Percentiles rank a stretch among this genome's conserved stretches.
Evolutionary conservation across 2,113 vertebrate species (phyloP).

Genomic region (Anas platyrhynchos): DNA sequence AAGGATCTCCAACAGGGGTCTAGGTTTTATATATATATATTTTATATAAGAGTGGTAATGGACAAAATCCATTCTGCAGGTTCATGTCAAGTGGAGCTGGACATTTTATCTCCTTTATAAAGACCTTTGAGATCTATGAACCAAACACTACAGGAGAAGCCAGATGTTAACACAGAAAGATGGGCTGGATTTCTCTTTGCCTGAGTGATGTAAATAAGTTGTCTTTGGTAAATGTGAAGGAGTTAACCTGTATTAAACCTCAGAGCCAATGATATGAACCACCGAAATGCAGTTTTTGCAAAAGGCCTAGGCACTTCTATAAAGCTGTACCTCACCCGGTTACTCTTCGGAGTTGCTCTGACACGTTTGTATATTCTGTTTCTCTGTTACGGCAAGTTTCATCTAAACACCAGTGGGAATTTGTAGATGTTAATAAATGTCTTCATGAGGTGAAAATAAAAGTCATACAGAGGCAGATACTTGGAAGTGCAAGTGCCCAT

Average conservation of each 20-base stretch:
- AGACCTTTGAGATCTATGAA: neutral
- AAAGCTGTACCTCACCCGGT: neutral
- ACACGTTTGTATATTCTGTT: neutral
- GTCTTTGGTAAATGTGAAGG: neutral
- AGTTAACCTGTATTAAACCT: neutral
- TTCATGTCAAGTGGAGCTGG: neutral
- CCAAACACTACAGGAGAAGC: neutral
- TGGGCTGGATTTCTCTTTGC: neutral
- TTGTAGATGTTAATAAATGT: neutral
- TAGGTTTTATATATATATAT: neutral
- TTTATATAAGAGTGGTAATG: neutral
- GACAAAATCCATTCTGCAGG: neutral
- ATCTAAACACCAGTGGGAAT: neutral
- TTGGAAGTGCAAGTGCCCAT: neutral
- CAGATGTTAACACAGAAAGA: neutral
- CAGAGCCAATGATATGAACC: accelerated
- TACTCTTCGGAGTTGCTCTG: neutral
- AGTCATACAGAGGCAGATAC: neutral
- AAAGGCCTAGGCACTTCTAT: neutral
- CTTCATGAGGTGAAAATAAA: neutral
- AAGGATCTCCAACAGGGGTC: neutral
- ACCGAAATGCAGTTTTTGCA: neutral
- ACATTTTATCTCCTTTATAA: neutral
- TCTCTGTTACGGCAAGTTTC: neutral
- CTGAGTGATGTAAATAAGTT: neutral